Conservation (phyloP, 2,888 invertebrate genomes). For the Caenorhabditis afra region DNA sequence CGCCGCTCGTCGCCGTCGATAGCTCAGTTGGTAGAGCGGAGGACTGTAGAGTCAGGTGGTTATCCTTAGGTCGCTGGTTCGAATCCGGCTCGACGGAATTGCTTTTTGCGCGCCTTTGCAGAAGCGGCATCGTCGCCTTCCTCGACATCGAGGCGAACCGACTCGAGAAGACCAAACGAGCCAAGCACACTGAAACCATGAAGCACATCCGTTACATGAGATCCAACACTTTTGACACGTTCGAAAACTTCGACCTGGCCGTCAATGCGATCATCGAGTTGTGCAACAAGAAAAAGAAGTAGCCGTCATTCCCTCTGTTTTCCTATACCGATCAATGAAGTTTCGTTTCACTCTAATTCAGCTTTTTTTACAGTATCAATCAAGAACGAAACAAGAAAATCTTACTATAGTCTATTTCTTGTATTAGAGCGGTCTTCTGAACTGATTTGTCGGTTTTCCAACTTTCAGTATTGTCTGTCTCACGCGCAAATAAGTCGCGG, state of each 20-base stretch:
- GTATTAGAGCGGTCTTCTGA: too few relatives aligned
- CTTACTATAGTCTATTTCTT: too few relatives aligned
- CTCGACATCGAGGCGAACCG: constrained; percentile 57
- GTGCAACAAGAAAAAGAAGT: constrained; percentile 31
- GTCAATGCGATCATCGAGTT: constrained; percentile 30
- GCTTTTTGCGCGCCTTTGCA: constrained; percentile 22
- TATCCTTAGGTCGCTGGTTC: constrained; percentile 74
- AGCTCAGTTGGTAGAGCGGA: constrained; percentile 71
- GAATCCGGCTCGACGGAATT: constrained; percentile 70
- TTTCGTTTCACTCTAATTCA: too few relatives aligned
- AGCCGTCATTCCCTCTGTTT: too few relatives aligned
- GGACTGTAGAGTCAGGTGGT: constrained; percentile 62
- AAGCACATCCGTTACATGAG: constrained; percentile 43
- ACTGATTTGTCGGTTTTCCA: too few relatives aligned
- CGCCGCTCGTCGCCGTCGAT: too few relatives aligned
- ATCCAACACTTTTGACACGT: constrained; percentile 45
- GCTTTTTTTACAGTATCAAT: too few relatives aligned
- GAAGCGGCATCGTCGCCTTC: constrained; percentile 45
- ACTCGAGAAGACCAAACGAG: constrained; percentile 23
- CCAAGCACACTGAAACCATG: constrained; percentile 44
- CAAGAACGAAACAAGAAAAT: too few relatives aligned
- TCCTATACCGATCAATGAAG: too few relatives aligned
- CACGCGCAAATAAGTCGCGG: too few relatives aligned
- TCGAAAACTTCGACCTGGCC: constrained; percentile 35
- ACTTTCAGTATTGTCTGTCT: too few relatives aligned